Percentiles rank a stretch among this genome's conserved stretches.
These are phyloP conservation scores for Sebastes hubbsi DNA, from an alignment of 2,797 vertebrate species.

Conservation along the genomic window DNA sequence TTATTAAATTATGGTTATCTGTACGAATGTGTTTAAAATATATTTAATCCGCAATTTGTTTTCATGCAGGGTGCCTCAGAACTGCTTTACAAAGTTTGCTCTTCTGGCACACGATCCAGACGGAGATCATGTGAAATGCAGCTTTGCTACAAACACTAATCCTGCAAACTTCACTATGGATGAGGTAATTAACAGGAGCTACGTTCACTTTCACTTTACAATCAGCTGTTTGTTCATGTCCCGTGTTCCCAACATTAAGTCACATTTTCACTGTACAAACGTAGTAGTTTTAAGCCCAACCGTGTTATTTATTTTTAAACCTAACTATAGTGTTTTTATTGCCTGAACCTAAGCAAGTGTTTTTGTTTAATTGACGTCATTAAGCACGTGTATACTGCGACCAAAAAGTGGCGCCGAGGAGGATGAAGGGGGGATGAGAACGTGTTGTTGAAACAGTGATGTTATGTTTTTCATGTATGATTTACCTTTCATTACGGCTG, in stretches of 20 bases:
- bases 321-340: no score
- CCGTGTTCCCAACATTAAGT: no score
- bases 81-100: constrained; percentile 62
- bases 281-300: no score
- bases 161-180: constrained; percentile 54
- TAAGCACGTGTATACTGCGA: no score
- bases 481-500: background rate
- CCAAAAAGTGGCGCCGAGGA: no score
- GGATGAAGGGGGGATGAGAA: no score
- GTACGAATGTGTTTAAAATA: background rate
- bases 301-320: no score
- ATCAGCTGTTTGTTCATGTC: no score
- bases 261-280: no score
- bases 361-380: no score
- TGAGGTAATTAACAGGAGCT: constrained; percentile 53
- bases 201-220: no score
- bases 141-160: background rate
- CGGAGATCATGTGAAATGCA: constrained; percentile 67
- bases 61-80: constrained; percentile 70
- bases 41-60: background rate
- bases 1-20: background rate
- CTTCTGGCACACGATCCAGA: constrained; percentile 77
- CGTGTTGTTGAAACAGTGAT: background rate
- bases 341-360: no score
- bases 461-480: background rate